These are phyloP conservation scores for Balaenoptera acutorostrata DNA, from an alignment of 2,113 vertebrate genomes.

Conservation along the genomic window DNA sequence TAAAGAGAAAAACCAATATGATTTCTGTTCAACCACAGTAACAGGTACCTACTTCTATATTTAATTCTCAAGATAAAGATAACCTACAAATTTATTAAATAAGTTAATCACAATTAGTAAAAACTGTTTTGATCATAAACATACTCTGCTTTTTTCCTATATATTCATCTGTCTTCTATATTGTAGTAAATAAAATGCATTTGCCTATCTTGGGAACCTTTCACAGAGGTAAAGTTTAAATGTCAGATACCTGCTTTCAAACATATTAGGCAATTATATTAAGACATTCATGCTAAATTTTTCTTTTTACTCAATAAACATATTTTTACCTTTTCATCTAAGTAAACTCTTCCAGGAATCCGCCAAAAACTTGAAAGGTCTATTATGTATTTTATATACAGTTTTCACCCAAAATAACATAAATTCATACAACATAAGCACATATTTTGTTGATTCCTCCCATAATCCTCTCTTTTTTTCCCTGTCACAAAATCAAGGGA, in stretches of 20 bases:
- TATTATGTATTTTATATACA: not conserved
- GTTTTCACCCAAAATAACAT: not conserved
- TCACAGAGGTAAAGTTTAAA: not conserved
- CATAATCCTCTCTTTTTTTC: not conserved
- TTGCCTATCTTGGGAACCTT: not conserved
- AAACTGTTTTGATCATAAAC: slow-evolving; percentile 23
- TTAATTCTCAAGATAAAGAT: not conserved
- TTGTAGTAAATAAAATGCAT: not conserved
- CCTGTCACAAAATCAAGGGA: not conserved
- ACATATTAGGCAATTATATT: not conserved
- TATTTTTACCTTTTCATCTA: slow-evolving; percentile 9
- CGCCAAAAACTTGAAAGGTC: not conserved
- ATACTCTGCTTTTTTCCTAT: not conserved
- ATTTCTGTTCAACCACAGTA: not conserved
- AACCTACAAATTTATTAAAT: slow-evolving; percentile 25
- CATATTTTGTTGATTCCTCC: not conserved
- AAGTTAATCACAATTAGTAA: slow-evolving; percentile 12
- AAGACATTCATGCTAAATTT: not conserved
- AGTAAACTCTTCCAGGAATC: not conserved
- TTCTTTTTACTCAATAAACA: not conserved
- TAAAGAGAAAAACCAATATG: slow-evolving; percentile 21
- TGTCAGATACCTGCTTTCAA: not conserved
- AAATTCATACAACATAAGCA: not conserved
- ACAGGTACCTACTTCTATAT: not conserved
- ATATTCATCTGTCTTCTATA: not conserved